Percentiles rank a stretch among this genome's conserved stretches.
Conservation (phyloP, 2,888 invertebrate genomes). For the Volucella bombylans region DNA sequence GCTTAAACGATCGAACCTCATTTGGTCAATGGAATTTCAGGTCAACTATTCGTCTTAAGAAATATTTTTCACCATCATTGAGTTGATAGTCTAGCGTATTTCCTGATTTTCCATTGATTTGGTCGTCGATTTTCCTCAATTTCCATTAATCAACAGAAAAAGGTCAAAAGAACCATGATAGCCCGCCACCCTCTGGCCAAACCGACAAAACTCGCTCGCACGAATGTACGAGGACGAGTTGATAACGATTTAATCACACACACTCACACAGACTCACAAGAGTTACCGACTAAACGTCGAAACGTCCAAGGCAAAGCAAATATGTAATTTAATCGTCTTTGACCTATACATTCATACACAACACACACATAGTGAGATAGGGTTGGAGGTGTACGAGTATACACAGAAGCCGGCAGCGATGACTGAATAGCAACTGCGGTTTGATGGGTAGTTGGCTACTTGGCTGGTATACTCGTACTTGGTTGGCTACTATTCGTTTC, state of each 20-base stretch:
- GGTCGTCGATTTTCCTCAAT: conserved; percentile 43
- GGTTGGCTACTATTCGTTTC: conserved; percentile 13
- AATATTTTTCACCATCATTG: conserved; percentile 14
- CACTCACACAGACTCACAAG: conserved; percentile 13
- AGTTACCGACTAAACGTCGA: conserved; percentile 31
- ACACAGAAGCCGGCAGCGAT: not conserved
- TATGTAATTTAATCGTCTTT: conserved; percentile 60
- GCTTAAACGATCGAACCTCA: too few relatives aligned
- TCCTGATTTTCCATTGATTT: conserved; percentile 51
- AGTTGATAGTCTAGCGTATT: not conserved
- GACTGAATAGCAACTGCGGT: conserved; percentile 64
- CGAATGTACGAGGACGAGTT: conserved; percentile 16
- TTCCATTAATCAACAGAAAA: conserved; percentile 64
- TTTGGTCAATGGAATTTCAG: conserved; percentile 8
- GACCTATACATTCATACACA: conserved; percentile 12
- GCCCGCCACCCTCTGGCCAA: not conserved
- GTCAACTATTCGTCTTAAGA: not conserved
- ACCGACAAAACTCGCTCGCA: conserved; percentile 12
- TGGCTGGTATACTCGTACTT: conserved; percentile 7
- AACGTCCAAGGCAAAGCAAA: conserved; percentile 62
- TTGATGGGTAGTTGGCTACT: conserved; percentile 53
- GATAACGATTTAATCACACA: conserved; percentile 37
- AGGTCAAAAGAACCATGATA: conserved; percentile 54
- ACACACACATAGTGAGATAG: not conserved
- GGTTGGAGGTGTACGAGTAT: not conserved